These are phyloP conservation scores for Monopterus albus DNA, from an alignment of 2,113 vertebrate species.

Conservation along the genomic window DNA sequence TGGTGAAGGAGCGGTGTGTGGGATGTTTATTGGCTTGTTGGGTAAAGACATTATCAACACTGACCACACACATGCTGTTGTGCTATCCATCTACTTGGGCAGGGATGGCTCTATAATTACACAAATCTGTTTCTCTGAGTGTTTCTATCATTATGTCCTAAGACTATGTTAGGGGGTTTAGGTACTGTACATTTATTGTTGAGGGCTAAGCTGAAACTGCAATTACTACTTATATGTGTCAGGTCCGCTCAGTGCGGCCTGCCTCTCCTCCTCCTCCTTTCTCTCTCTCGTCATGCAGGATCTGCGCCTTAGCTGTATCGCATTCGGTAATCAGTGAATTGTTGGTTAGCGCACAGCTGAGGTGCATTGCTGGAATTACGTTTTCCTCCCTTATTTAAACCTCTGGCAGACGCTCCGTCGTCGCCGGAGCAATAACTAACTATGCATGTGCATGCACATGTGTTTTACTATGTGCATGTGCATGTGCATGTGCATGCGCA, in stretches of 20 bases:
- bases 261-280: no score
- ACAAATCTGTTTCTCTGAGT: background rate
- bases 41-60: constrained; percentile 2
- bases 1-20: background rate
- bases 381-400: no score
- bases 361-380: no score
- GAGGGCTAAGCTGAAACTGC: no score
- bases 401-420: no score
- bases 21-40: background rate
- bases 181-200: background rate
- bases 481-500: constrained; percentile 34
- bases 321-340: no score
- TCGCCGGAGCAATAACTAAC: no score
- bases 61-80: background rate
- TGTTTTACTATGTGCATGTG: constrained; percentile 8
- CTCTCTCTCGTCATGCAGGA: no score
- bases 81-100: background rate
- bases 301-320: no score
- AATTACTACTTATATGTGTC: no score
- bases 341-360: no score
- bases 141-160: background rate
- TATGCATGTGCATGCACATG: constrained; percentile 8
- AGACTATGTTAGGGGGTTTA: background rate
- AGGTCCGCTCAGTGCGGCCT: no score
- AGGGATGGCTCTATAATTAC: background rate